Conservation (phyloP, 2,113 vertebrate species). For the Columbina picui region DNA sequence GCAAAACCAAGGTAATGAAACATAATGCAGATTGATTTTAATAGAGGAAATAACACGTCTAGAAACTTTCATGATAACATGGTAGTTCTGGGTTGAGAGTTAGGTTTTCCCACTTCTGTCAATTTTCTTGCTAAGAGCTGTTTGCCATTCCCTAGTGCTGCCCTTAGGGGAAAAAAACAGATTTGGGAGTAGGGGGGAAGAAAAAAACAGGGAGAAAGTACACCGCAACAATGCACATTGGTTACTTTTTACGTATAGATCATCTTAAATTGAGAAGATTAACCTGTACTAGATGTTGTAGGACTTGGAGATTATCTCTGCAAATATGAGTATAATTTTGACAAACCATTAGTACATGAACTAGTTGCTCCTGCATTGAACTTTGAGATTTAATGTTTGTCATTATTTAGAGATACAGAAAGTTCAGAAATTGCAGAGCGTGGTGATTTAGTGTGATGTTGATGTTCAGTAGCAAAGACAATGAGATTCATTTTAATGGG, state of each 20-base stretch:
- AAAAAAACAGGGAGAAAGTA: neutral
- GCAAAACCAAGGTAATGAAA: slow-evolving; percentile 13
- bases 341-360: neutral
- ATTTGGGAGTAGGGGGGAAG: neutral
- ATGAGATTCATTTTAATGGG: neutral
- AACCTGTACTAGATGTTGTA: neutral
- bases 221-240: neutral
- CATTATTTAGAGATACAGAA: neutral
- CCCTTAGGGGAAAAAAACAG: neutral
- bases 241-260: neutral
- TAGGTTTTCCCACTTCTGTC: neutral
- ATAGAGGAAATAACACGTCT: neutral
- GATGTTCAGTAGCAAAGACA: neutral
- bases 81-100: neutral
- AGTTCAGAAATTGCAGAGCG: neutral
- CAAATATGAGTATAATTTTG: neutral
- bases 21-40: slow-evolving; percentile 19
- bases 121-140: neutral
- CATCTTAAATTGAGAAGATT: neutral
- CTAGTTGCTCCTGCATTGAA: neutral
- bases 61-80: neutral
- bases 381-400: neutral
- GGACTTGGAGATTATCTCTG: neutral
- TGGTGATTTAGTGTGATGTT: neutral
- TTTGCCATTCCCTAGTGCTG: neutral